Base-by-base conservation (phyloP, 2,888 invertebrate genomes). In the Eupithecia dodoneata region DNA sequence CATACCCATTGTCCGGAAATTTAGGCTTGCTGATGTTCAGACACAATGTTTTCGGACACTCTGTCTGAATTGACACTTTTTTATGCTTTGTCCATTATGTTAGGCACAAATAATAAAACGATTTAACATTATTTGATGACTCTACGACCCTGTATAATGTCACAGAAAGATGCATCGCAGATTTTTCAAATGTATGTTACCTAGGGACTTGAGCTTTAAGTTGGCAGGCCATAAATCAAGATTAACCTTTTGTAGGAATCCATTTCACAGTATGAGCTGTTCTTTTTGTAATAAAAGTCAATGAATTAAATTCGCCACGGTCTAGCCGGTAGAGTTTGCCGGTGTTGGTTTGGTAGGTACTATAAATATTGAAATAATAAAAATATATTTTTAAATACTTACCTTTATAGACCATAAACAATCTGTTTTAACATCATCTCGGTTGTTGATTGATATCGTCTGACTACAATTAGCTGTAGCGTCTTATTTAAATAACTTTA, bases 381-480 rank as follows among this genome's bases (percentile, higher is more conserved):
- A 59, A 18, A 12, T 47, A 47, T 12, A 12, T 47, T 12, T 47
- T 47, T 12, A 47, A 45, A 5, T 45, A 45, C 45, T 45, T 45
- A 45, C 47, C 30, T 30, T 30, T 30, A 30, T 30, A 1, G 30
- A 30, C 30, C 30, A 30, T 30, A 30, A 30, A 1, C 30, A 30
- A 30, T 30, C 45, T 45, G 6, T 45, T 45, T 45, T 45, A 45
- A 45, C 6, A 45, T 45, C 45, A 45, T 45, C 45, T 5, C 7
- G 45, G 45, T 45, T 45, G 6, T 45, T 45, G 45, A 7, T 45
- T 45, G 45, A 45, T 45, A 0, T 45, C 45, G 45, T 45, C 45
- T 45, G 1, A 45, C 45, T 45, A 1, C 45, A 45, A 45, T 81
- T 82, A 84, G 78, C 76, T 83, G 77, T 81, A 85, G 85, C 82